Percentiles rank a stretch among this genome's conserved stretches.
Conservation (phyloP, 2,113 vertebrate species). For the Sceloporus undulatus region DNA sequence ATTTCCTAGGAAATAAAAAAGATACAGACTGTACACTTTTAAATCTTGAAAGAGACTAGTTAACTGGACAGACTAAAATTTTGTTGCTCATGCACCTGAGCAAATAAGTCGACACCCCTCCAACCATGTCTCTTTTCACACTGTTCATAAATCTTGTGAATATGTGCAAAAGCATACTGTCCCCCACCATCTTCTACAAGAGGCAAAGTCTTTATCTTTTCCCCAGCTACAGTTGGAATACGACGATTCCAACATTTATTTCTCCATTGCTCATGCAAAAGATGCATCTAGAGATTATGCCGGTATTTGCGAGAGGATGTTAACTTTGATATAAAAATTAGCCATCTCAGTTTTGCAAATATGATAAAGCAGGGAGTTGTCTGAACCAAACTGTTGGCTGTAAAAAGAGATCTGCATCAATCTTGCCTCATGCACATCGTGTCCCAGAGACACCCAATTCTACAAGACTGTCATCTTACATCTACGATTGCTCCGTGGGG, state of each 20-base stretch:
- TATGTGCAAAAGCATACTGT: neutral
- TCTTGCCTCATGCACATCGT: neutral
- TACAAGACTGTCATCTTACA: neutral
- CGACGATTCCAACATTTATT: slow-evolving; percentile 70
- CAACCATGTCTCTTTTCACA: neutral
- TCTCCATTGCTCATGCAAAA: slow-evolving; percentile 65
- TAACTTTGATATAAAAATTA: slow-evolving; percentile 82
- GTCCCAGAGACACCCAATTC: neutral
- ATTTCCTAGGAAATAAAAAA: neutral
- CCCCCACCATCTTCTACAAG: slow-evolving; percentile 44
- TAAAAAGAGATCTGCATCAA: neutral
- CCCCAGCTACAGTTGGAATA: slow-evolving; percentile 48
- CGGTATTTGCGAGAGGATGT: slow-evolving; percentile 89
- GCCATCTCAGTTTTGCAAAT: slow-evolving; percentile 72
- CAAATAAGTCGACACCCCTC: neutral
- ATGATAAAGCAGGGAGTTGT: slow-evolving; percentile 72
- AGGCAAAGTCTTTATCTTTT: slow-evolving; percentile 44
- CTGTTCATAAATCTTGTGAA: neutral
- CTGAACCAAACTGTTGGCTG: neutral
- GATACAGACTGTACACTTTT: neutral
- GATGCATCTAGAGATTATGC: slow-evolving; percentile 81
- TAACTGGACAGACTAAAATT: neutral
- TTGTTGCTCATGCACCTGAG: neutral
- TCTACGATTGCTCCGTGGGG: neutral
- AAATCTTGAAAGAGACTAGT: neutral